A percentile compares a stretch with the other conserved stretches of the same genome.
phyloP scores from a whole-genome alignment of 1,140 invertebrate species.

The Drosophila takahashii region DNA sequence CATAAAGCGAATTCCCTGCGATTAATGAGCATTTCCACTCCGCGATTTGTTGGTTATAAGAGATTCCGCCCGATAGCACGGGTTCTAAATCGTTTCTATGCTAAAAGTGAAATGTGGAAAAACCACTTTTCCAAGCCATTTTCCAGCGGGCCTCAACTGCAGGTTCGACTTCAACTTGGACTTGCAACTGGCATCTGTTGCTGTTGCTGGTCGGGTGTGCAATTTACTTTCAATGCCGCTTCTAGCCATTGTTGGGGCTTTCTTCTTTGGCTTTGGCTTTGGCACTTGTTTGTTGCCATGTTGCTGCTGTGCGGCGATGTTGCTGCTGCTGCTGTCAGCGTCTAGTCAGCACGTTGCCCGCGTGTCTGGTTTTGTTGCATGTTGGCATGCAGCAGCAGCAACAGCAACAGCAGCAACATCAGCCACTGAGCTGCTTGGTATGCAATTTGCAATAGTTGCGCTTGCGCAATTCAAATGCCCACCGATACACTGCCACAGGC shows the following conservation, averaged over 20 bases:
- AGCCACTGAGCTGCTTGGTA: conserved; percentile 62
- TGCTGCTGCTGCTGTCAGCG: conserved; percentile 56
- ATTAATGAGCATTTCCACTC: background rate
- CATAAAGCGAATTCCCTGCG: background rate
- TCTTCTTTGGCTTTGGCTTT: conserved; percentile 54
- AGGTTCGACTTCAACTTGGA: conserved; percentile 38
- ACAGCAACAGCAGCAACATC: conserved; percentile 5
- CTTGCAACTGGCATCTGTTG: conserved; percentile 39
- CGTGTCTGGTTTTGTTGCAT: conserved; percentile 80
- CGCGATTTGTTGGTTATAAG: background rate
- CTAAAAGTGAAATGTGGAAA: conserved; percentile 79
- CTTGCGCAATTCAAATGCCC: conserved; percentile 80
- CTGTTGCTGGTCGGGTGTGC: conserved; percentile 56
- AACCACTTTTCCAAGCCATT: conserved; percentile 62
- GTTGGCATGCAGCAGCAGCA: conserved; percentile 66
- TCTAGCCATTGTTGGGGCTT: conserved; percentile 59
- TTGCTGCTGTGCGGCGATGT: conserved; percentile 14
- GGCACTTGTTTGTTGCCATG: conserved; percentile 56
- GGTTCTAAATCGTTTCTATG: conserved; percentile 80
- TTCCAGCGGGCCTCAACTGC: conserved; percentile 21
- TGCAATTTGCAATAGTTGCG: conserved; percentile 81
- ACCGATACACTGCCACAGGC: conserved; percentile 34
- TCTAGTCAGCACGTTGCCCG: conserved; percentile 77
- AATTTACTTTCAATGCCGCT: conserved; percentile 80
- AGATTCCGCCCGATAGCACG: conserved; percentile 38